Evolutionary conservation across 2,113 vertebrate species (phyloP), one percentile per base, ranked within the genome.

Genomic region (Chionodraco myersi): DNA sequence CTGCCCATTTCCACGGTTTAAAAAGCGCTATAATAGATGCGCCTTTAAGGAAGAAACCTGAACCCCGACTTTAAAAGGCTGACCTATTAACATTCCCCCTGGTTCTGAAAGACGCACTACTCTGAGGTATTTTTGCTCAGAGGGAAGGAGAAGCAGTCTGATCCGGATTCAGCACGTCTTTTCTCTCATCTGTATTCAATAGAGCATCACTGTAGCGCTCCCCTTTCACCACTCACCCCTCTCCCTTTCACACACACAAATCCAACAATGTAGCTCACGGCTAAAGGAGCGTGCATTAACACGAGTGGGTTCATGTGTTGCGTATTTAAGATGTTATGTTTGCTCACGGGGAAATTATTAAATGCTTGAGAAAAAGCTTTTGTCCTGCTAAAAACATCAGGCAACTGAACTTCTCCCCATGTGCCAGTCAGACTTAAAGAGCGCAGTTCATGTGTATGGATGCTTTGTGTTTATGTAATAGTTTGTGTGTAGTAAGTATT

Each of bases 181-280:
- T 36, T 34, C 73, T 83, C 87, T 92, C 86, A 93, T 93, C 88
- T 84, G 88, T 92, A 93, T 93, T 93, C 91, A 89, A 72, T 11
- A 36, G 81, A 85, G 89, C 66, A 41, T 75, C 65, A 51, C 77
- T 47, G 78, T 86, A 67, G 83, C 11, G 1, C 90, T 84, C 92
- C 79, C 88, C 48, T 87, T 88, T 91, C 88, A 91, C 88, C 93
- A 58, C 87, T 88, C 68, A 63, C 72, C 52, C 84, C 84, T 85
- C 86, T 78, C 67, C 63, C 59, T 84, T 61, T 16, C 83, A 64
- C 64, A 23, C 51, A 47, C 63, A 47, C 80, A 66, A 80, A 77
- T 72, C 77, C 74, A n/a, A 18, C 74, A 14, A 36, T 65, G 86
- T 53, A 54, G 82, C 76, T 78, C 66, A 5, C 68, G 60, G 68